Conservation (phyloP, 1,140 invertebrate genomes). For the Pissodes strobi region DNA sequence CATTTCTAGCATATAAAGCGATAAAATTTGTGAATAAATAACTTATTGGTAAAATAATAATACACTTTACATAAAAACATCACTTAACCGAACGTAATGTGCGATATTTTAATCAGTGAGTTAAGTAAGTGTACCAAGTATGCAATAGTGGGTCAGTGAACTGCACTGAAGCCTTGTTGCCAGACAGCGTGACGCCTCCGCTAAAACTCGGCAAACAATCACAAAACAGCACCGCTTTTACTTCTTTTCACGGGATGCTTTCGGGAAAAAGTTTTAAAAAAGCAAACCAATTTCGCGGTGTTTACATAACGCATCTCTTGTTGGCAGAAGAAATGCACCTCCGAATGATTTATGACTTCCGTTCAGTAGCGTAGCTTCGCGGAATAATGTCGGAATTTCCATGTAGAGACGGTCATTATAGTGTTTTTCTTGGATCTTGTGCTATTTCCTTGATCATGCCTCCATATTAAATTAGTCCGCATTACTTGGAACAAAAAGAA, state of each 20-base stretch:
- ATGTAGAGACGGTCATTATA: no score
- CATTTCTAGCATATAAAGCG: no score
- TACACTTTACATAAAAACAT: neutral
- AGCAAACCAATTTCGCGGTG: constrained; percentile 13
- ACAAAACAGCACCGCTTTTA: constrained; percentile 4
- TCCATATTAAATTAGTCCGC: no score
- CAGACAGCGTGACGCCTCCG: constrained; percentile 47
- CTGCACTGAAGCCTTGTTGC: constrained; percentile 31
- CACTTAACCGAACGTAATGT: neutral
- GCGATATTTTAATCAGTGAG: constrained; percentile 2
- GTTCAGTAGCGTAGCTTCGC: neutral
- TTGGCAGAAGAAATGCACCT: neutral
- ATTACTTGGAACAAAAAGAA: no score
- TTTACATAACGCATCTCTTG: constrained; percentile 16
- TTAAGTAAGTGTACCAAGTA: constrained; percentile 4
- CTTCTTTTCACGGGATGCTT: neutral
- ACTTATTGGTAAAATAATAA: no score
- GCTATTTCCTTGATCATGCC: no score
- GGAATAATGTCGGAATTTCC: no score
- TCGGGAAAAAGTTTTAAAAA: constrained; percentile 5
- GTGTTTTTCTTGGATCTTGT: no score
- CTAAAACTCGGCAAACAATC: constrained; percentile 30
- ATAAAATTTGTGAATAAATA: no score
- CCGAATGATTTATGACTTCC: neutral
- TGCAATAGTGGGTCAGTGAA: constrained; percentile 41